Conservation (phyloP, 2,888 invertebrate species). For the Drosophila prostipennis region DNA sequence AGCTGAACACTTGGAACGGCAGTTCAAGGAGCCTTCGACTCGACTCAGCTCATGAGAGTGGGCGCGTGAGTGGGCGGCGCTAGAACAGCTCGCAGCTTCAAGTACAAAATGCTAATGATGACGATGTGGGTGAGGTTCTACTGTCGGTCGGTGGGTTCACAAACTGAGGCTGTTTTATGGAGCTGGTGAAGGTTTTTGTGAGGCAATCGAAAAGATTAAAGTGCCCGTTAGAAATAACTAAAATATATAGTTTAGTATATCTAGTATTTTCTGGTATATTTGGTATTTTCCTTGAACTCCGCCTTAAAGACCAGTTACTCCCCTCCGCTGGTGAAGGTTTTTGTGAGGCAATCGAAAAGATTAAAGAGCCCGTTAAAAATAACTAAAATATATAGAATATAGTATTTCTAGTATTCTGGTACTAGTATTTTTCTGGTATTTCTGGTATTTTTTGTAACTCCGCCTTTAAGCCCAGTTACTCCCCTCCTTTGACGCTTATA, state of each 20-base stretch:
- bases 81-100: conserved; percentile 54
- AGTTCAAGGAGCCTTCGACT: conserved; percentile 49
- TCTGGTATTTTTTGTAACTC: neutral
- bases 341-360: neutral
- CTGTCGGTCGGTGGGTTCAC: neutral
- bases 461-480: neutral
- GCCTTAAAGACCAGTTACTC: neutral
- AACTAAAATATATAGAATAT: neutral
- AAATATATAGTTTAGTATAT: neutral
- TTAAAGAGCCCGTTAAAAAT: too few species aligned
- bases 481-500: conserved; percentile 53
- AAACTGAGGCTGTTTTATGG: neutral
- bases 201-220: neutral
- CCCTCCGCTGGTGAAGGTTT: conserved; percentile 15
- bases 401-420: neutral
- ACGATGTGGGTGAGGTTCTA: conserved; percentile 20
- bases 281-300: too few species aligned
- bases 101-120: conserved; percentile 64
- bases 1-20: conserved; percentile 35
- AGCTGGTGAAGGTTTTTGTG: conserved; percentile 9
- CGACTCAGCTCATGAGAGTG: conserved; percentile 6
- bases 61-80: conserved; percentile 33
- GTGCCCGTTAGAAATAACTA: neutral
- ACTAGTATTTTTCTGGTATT: too few species aligned
- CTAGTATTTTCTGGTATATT: too few species aligned